Base-by-base conservation (phyloP, 2,113 vertebrate species). In the Dipodomys spectabilis region DNA sequence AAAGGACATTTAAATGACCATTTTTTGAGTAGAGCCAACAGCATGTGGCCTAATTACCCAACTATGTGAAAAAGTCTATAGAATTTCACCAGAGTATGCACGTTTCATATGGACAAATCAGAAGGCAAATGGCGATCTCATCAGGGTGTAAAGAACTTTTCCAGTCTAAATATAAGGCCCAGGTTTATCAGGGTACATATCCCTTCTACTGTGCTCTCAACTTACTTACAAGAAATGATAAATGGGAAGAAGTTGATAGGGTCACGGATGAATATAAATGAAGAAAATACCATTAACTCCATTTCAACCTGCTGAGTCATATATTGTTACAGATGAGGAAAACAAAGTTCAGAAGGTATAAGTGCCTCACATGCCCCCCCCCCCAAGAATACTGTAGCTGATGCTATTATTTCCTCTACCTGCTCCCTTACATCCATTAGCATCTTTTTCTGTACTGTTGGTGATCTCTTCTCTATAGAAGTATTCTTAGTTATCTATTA, bases 1-100 rank as follows among this genome's bases (percentile, higher is more conserved):
- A 96, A 95, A 94, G 75, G 80, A 94, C 28, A 95, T 28, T 97
- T 95, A 97, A 93, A 88, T 87, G 62, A 83, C 93, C 94, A 69
- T 85, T 96, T 57, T 96, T 86, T 96, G 94, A 96, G 69, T 45
- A 92, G 19, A 96, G 11, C n/a, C 73, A 96, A 82, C 94, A 94
- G 89, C 80, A 96, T 85, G 90, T 88, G 94, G 77, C 90, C 93
- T 94, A 90, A 67, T 90, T 95, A 97, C 39, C 77, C 53, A 69
- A 35, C 18, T 65, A 95, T 39, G 87, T 92, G 78, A 96, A 82
- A 96, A 94, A 78, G 68, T 64, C 73, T 91, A 18, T 32, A 75
- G 87, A 79, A 73, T 93, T 96, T 91, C 78, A 80, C 82, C 87
- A 90, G 69, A 78, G 25, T 82, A 74, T 19, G 89, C 2, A 8